Evolutionary conservation across 2,113 vertebrate species (phyloP).

Genomic region (Chaenogobius annularis): DNA sequence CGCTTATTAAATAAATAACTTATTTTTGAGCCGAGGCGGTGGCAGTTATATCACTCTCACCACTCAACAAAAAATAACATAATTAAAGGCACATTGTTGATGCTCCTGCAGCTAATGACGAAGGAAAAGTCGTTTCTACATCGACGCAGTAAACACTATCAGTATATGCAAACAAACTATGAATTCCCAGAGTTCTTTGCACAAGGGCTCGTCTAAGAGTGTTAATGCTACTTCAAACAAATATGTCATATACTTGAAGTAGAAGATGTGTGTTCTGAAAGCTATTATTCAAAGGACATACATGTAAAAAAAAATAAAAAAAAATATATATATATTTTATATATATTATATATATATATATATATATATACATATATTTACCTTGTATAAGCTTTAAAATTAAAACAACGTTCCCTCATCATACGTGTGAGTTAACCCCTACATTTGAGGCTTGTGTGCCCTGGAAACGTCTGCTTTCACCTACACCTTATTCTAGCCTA

Average conservation of each 20-base stretch:
- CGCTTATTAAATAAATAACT: constrained; percentile 61
- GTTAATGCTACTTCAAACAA: constrained; percentile 13
- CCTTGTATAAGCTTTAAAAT: no score
- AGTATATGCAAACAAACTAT: constrained; percentile 46
- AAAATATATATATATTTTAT: no score
- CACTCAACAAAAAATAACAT: constrained; percentile 46
- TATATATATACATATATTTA: no score
- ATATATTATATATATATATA: no score
- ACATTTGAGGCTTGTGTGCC: neutral
- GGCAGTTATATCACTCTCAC: constrained; percentile 59
- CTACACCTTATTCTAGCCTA: no score
- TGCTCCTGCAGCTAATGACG: constrained; percentile 48
- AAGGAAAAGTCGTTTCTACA: constrained; percentile 43
- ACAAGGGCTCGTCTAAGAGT: constrained; percentile 9
- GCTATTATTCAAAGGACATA: no score
- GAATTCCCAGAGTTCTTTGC: constrained; percentile 57
- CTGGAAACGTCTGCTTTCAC: neutral
- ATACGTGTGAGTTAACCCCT: no score
- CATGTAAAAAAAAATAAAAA: no score
- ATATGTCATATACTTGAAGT: neutral
- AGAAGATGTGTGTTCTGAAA: no score
- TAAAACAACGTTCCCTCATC: no score
- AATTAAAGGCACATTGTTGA: constrained; percentile 62
- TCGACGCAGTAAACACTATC: constrained; percentile 33
- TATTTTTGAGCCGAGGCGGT: constrained; percentile 47